Base-by-base conservation (phyloP, 1,140 invertebrate genomes). In the Pogonomyrmex californicus region DNA sequence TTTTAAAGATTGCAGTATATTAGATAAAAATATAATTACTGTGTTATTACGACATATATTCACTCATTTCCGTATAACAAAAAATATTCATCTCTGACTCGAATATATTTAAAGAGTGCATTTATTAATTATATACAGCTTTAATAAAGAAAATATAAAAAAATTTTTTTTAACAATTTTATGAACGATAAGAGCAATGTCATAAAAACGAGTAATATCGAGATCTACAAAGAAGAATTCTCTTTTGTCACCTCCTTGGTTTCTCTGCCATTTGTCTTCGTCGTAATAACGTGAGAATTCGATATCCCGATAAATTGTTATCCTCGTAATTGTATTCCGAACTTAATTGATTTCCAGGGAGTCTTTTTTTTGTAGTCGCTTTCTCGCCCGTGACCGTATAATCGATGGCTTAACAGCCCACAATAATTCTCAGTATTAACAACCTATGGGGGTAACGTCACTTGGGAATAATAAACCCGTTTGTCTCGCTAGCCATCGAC, bases 341-440 rank as follows among this genome's bases (percentile, higher is more conserved):
- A 60, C 60, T 88, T 91, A 91, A 91, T 91, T 90, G 83, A 91
- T 90, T 90, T 86, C 86, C 71, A 23, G n/a, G 44, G 33, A 62
- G 77, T 85, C 76, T 68, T 81, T 85, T 65, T 82, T 85, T 85
- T 33, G 30, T 63, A 17, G n/a, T 62, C 23, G 60, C 33, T 51
- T 83, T 85, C 23, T 60, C 75, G 23, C 23, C 63, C 9, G 65
- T 71, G 62, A 62, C 38, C 63, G 63, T 51, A 90, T 88, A 91
- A 91, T 91, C 89, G 76, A 91, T 91, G 76, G 77, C 77, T 90
- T 90, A 91, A 91, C 88, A 77, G 86, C 30, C n/a, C 38, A 65
- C 90, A 91, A 91, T 91, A 91, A 90, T 82, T 90, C 75, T 77
- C 58, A 38, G 33, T 88, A 90, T 90, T 87, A 88, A 90, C 68